phyloP scores from a whole-genome alignment of 1,140 invertebrate species.

The Drosophila arawakana region DNA sequence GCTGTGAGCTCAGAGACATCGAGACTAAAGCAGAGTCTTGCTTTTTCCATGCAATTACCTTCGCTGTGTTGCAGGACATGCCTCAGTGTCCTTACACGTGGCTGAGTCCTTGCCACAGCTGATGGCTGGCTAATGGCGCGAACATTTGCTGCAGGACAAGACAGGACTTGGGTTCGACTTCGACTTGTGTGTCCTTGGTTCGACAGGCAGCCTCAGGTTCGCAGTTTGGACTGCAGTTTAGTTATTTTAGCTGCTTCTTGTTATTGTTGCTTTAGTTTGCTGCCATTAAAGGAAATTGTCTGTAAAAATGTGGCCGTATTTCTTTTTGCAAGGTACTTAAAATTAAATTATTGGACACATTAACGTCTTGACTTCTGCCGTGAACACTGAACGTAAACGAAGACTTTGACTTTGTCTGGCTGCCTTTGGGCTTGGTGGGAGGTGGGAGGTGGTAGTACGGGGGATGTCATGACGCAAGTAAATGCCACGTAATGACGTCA shows the following conservation, averaged over 20 bases:
- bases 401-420: neutral
- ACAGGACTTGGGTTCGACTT: constrained; percentile 20
- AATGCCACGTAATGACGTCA: constrained; percentile 81
- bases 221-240: constrained; percentile 36
- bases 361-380: constrained; percentile 77
- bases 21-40: constrained; percentile 29
- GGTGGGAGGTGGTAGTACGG: neutral
- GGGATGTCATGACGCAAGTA: constrained; percentile 56
- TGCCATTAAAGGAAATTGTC: constrained; percentile 81
- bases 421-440: neutral
- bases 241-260: constrained; percentile 29
- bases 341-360: constrained; percentile 83
- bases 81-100: constrained; percentile 43
- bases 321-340: constrained; percentile 83
- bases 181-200: constrained; percentile 43
- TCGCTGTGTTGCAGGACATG: constrained; percentile 39
- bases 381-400: constrained; percentile 14
- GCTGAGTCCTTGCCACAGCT: constrained; percentile 20
- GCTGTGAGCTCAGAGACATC: constrained; percentile 2
- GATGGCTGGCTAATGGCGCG: constrained; percentile 52
- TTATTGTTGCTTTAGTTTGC: constrained; percentile 50
- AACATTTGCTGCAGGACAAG: constrained; percentile 30
- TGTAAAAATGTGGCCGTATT: constrained; percentile 82
- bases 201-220: constrained; percentile 42
- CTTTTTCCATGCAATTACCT: constrained; percentile 82